Conservation (phyloP, 2,888 invertebrate species). For the Ichneumoninae sp. region DNA sequence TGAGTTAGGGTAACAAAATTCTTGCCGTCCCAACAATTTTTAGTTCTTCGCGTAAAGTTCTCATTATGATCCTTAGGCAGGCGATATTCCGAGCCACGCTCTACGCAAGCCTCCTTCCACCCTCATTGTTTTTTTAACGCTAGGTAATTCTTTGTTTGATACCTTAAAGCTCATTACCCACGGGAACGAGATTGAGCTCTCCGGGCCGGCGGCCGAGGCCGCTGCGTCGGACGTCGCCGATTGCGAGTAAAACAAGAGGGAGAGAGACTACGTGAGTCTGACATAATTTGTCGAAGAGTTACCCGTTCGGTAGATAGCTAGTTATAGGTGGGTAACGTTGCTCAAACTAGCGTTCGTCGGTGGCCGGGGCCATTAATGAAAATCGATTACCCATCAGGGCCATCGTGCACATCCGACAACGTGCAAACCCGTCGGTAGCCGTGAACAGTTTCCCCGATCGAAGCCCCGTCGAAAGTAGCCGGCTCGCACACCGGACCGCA, state of each 20-base stretch:
- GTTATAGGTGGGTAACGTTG: conserved; percentile 25
- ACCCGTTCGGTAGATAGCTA: conserved; percentile 5
- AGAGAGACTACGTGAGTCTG: not conserved
- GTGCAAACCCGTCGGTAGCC: not conserved
- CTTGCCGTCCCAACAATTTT: too few species aligned
- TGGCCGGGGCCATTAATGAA: conserved; percentile 75
- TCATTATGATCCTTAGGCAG: not conserved
- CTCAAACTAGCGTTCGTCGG: conserved; percentile 43
- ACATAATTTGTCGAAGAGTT: conserved; percentile 42
- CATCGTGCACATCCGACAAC: conserved; percentile 36
- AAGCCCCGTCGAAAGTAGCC: conserved; percentile 70
- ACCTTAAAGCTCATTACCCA: not conserved
- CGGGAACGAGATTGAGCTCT: not conserved
- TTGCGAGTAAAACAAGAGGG: not conserved
- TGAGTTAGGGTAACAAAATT: too few species aligned
- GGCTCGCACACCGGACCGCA: not conserved
- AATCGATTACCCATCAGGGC: conserved; percentile 78
- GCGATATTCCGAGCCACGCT: not conserved
- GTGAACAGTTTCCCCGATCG: conserved; percentile 67
- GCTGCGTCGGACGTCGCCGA: not conserved
- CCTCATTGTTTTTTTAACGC: not conserved
- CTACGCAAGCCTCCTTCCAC: not conserved
- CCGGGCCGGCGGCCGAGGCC: not conserved
- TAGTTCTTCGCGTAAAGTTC: not conserved
- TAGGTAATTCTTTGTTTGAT: not conserved